Evolutionary conservation across 2,888 invertebrate genomes (phyloP), one percentile per base, ranked within the genome.

Genomic region (Oxytorus armatus): DNA sequence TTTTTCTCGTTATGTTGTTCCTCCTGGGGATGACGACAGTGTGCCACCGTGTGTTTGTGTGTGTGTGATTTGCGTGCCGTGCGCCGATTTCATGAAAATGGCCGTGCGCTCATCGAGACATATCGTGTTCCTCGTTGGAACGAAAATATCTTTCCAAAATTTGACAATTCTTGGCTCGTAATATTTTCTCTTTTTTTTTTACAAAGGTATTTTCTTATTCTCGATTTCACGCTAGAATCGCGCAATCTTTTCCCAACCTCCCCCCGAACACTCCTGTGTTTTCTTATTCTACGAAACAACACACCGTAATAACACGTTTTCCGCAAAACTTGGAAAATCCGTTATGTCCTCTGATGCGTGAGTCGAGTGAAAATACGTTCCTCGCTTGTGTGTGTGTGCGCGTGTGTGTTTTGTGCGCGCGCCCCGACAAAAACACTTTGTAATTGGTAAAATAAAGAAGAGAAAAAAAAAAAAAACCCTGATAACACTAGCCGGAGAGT

Each of bases 31-130:
- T 69, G 78, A 77, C 82, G 84, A 84, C 81, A 81, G 82, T 86
- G 85, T n/a, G n/a, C n/a, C n/a, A n/a, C n/a, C n/a, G n/a, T n/a
- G n/a, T n/a, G n/a, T n/a, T n/a, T n/a, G n/a, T n/a, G n/a, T n/a
- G n/a, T n/a, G n/a, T n/a, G n/a, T n/a, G n/a, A n/a, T n/a, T n/a
- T n/a, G n/a, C n/a, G n/a, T n/a, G n/a, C n/a, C 86, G 86, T 86
- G 89, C 89, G 88, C 86, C 88, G 88, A 85, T 86, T 87, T 70
- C 44, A 36, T 89, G 89, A 90, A 91, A 90, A 90, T 90, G 90
- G 90, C 90, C 89, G 90, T 86, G 84, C 80, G n/a, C n/a, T 84
- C 85, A 82, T 84, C 85, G 79, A 85, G 84, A 78, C 82, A 81
- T 81, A 79, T 81, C 78, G 79, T 76, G 81, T 63, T 63, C 65